Evolutionary conservation across 1,140 invertebrate species (phyloP).

Genomic region (Aphaenogaster rudis): DNA sequence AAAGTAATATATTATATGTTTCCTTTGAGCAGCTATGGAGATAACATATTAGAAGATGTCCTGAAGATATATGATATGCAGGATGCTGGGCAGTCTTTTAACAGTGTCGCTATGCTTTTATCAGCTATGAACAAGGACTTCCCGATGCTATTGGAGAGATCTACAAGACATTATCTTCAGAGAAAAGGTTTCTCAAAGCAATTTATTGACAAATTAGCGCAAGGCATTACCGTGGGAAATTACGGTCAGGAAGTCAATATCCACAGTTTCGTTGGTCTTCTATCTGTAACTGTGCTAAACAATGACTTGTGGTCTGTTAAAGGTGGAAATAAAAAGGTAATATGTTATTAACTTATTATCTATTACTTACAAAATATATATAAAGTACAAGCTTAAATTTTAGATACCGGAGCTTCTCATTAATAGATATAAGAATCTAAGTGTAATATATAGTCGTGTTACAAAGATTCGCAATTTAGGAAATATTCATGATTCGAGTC

Average conservation of each 20-base stretch:
- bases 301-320: conserved; percentile 88
- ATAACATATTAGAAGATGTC: conserved; percentile 81
- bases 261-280: conserved; percentile 89
- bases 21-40: conserved; percentile 74
- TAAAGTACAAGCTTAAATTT: conserved; percentile 51
- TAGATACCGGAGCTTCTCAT: conserved; percentile 83
- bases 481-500: conserved; percentile 28
- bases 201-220: conserved; percentile 88
- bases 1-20: conserved; percentile 10
- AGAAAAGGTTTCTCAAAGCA: conserved; percentile 83
- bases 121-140: conserved; percentile 87
- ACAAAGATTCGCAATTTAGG: conserved; percentile 77
- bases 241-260: conserved; percentile 89
- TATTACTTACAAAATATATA: neutral
- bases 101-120: conserved; percentile 87
- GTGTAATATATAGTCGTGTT: conserved; percentile 78
- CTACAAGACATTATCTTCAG: conserved; percentile 84
- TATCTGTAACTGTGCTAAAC: conserved; percentile 88
- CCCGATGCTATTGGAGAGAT: conserved; percentile 85
- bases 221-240: conserved; percentile 88
- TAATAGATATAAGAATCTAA: conserved; percentile 81
- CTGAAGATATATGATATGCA: conserved; percentile 89
- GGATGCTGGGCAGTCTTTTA: conserved; percentile 86
- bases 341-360: conserved; percentile 68
- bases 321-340: conserved; percentile 89